Evolutionary conservation across 2,888 invertebrate species (phyloP).

Genomic region (Corbicula japonica): DNA sequence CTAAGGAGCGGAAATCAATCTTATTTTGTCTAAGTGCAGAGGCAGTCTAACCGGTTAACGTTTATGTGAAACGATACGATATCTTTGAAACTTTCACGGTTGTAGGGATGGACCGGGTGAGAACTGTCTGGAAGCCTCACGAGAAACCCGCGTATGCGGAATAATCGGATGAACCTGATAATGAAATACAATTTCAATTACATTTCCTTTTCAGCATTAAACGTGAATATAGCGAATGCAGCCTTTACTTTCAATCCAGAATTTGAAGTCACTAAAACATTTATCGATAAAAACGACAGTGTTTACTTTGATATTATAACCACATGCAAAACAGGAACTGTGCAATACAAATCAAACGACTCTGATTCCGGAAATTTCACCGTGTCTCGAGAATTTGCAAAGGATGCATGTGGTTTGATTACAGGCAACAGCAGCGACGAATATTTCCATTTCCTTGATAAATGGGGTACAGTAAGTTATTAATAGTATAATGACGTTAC

Average conservation of each 20-base stretch:
- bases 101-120: not conserved
- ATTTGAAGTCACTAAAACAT: not conserved
- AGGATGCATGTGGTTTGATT: constrained; percentile 16
- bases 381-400: constrained; percentile 29
- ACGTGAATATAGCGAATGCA: not conserved
- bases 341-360: constrained; percentile 5
- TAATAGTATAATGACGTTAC: too few relatives aligned
- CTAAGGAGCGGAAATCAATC: too few relatives aligned
- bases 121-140: too few relatives aligned
- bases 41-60: too few relatives aligned
- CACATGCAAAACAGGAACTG: constrained; percentile 14
- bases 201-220: constrained; percentile 11
- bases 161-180: not conserved
- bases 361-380: constrained; percentile 11
- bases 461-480: constrained; percentile 55
- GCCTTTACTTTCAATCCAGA: constrained; percentile 8
- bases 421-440: not conserved
- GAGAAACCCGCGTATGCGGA: too few relatives aligned
- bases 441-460: constrained; percentile 46
- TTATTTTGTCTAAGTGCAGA: too few relatives aligned
- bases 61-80: too few relatives aligned
- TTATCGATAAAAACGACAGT: not conserved
- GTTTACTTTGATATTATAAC: constrained; percentile 3
- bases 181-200: too few relatives aligned
- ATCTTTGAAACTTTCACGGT: not conserved